A percentile compares a stretch with the other conserved stretches of the same genome.
These are phyloP conservation scores for Nycteola revayana DNA, from an alignment of 2,888 invertebrate genomes.

Conservation along the genomic window DNA sequence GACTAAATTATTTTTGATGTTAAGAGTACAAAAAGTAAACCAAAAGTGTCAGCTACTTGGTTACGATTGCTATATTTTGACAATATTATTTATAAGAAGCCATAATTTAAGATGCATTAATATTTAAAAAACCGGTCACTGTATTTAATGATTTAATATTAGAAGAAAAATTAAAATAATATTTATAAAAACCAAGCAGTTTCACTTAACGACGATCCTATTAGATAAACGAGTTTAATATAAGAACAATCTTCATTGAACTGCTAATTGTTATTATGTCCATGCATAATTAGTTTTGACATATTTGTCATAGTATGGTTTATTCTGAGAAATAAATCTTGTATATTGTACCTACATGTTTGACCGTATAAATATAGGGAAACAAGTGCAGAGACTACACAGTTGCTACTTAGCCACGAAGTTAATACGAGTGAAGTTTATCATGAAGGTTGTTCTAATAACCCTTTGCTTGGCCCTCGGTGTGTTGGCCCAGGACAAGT, in stretches of 20 bases:
- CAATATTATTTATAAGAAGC: no score
- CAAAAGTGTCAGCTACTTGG: no score
- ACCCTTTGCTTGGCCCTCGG: slow-evolving; percentile 42
- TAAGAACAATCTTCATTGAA: slow-evolving; percentile 31
- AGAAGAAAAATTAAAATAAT: no score
- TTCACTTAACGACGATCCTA: slow-evolving; percentile 5
- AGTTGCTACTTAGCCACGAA: slow-evolving; percentile 11
- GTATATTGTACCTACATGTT: slow-evolving; percentile 2
- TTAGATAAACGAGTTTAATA: slow-evolving; percentile 15
- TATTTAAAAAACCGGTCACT: no score
- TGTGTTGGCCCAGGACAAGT: slow-evolving; percentile 64
- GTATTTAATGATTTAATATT: no score
- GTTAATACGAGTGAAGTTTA: slow-evolving; percentile 20
- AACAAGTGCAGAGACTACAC: slow-evolving; percentile 24
- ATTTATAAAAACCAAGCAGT: not conserved
- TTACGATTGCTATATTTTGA: no score
- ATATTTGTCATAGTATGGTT: slow-evolving; percentile 33
- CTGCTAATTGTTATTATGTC: slow-evolving; percentile 31
- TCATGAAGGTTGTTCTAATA: slow-evolving; percentile 49
- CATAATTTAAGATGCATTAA: no score
- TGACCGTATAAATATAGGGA: slow-evolving; percentile 42
- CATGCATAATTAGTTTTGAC: slow-evolving; percentile 34
- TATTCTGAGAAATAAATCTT: slow-evolving; percentile 32
- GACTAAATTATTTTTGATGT: no score
- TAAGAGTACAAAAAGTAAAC: no score